Evolutionary conservation across 2,113 vertebrate genomes (phyloP), one percentile per base, ranked within the genome.

Genomic region (Oryctolagus cuniculus): DNA sequence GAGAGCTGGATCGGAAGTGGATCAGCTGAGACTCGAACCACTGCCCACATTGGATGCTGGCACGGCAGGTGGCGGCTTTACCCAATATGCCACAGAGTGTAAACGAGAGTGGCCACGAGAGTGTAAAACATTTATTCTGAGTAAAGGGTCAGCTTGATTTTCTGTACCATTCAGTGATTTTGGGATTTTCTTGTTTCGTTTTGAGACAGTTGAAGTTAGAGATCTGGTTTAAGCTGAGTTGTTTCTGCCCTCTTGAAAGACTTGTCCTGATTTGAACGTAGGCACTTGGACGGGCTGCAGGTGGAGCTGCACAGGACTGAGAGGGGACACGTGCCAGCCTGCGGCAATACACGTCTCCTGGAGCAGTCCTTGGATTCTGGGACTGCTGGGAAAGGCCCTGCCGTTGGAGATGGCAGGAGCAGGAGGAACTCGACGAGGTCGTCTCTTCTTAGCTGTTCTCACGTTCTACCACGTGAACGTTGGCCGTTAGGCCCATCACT

Each of bases 321-420:
- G 51, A 24, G 90, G 74, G 10, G 87, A 92, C 81, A 90, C 94
- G 84, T 95, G 95, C 92, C 82, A 86, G 49, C 86, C 80, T 53
- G 9, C 10, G 73, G 69, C 6, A 24, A 81, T 86, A 29, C 58
- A 29, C 34, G 34, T 89, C 87, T 87, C 78, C 15, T 81, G 63
- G 21, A 15, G 66, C 80, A 53, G 5, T 75, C 64, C 66, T 67
- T 84, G 70, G 95, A 70, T 88, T 34, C 92, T 61, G 44, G 92
- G 72, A 63, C 72, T 92, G 95, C 91, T 63, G 85, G 73, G 70
- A 63, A 82, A 44, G 61, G 58, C 77, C 93, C 97, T 96, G 87
- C 93, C 96, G 93, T 94, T 96, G 96, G 91, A 93, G 81, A 53
- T 64, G 64, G 34, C 58, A 55, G 82, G 13, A 55, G 87, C 86